Conservation (phyloP, 2,888 invertebrate species). For the Rhagonycha lutea region DNA sequence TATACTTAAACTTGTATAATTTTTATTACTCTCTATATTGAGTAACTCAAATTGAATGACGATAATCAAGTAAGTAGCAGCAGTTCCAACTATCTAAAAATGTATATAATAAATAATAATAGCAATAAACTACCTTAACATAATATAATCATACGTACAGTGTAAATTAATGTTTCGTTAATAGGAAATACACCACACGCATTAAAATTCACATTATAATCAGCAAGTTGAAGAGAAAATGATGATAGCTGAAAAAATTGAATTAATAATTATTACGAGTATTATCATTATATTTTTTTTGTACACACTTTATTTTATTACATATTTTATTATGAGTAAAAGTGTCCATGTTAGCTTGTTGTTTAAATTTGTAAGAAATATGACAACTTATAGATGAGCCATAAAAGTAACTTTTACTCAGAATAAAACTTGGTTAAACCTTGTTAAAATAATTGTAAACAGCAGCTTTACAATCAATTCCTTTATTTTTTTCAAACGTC, state of each 20-base stretch:
- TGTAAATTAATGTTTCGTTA: constrained; percentile 18
- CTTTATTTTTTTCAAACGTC: too few relatives aligned
- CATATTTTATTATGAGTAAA: too few relatives aligned
- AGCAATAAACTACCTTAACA: neutral
- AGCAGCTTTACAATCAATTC: too few relatives aligned
- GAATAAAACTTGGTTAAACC: too few relatives aligned
- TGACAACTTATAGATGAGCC: too few relatives aligned
- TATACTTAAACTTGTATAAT: neutral
- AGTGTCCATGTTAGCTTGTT: too few relatives aligned
- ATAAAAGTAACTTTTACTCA: too few relatives aligned
- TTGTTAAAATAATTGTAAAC: too few relatives aligned
- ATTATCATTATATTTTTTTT: too few relatives aligned
- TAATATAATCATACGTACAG: constrained; percentile 1
- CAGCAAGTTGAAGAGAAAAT: constrained; percentile 20
- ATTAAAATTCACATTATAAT: constrained; percentile 17
- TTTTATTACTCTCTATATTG: neutral
- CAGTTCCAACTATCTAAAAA: constrained; percentile 22
- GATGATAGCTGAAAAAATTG: constrained; percentile 12
- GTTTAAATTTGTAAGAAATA: too few relatives aligned
- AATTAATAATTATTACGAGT: neutral
- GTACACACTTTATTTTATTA: too few relatives aligned
- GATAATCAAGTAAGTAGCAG: constrained; percentile 20
- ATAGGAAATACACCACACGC: constrained; percentile 17
- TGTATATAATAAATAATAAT: neutral
- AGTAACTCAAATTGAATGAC: constrained; percentile 20